Evolutionary conservation across 2,113 vertebrate species (phyloP), one percentile per base, ranked within the genome.

Genomic region (Rattus rattus): DNA sequence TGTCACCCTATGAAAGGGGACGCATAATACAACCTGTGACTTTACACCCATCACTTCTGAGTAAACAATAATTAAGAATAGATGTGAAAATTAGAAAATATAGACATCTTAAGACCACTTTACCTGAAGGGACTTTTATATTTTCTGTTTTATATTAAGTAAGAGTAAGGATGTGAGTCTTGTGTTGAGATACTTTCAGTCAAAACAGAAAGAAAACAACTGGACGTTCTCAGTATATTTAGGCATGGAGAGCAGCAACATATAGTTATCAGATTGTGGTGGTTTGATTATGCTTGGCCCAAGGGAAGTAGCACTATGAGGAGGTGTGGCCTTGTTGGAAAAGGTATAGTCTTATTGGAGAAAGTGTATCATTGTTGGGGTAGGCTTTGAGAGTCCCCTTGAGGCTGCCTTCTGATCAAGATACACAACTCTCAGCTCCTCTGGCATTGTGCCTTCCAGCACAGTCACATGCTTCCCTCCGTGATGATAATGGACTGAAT

Each of bases 121-220:
- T 84, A 65, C 9, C 56, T 92, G 83, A 93, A 43, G 4, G 2
- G 4, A 47, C 49, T 88, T 69, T 91, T 91, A 76, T 28, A 49
- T 75, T 92, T 91, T 94, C 43, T 87, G 30, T 1, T 56, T 90
- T 85, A 36, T 1, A 79, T n/a, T 92, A 87, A n/a, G 13, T 72
- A 72, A 72, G 17, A 79, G n/a, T 94, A 95, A 89, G 1, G 72
- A 49, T 91, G n/a, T 81, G 19, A 36, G 26, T 3, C 9, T 90
- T 8, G 11, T 59, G 19, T 59, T 59, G n/a, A 13, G 22, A 86
- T 90, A 92, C 75, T 73, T 88, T 70, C 89, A 30, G 12, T 59
- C 39, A 92, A 61, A 70, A 91, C 56, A 87, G 94, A 77, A 67
- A 79, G 14, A 81, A 91, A 91, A 96, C 2, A 95, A 93, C 88